Evolutionary conservation across 64 coral and sea anemone species (phyloP), one percentile per base, ranked within the genome.

Genomic region (Actinia equina): DNA sequence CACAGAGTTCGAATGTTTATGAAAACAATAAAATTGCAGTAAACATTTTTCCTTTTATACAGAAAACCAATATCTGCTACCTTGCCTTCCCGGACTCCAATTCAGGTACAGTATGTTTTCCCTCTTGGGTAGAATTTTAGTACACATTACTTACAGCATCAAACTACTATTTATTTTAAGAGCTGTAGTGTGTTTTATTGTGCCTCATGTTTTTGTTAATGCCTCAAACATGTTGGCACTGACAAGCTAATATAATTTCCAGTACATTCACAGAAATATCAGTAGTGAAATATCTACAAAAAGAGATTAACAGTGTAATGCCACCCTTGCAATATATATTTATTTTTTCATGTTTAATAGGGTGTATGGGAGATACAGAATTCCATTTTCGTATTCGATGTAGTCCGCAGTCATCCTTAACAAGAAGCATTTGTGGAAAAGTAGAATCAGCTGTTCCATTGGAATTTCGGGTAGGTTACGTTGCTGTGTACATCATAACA

Each of bases 311-410:
- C 4, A 49, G 46, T 49, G 46, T 49, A 2, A 37, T 4, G 46
- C 46, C 46, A 14, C 11, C 55, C 0, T 37, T 11, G 11, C 15
- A 5, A 12, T 14, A 16, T 22, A 2, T 65, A 23, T 65, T 2
- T 3, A 71, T 30, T 71, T 83, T 71, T 42, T 59, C 19, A 26
- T 63, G 46, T 77, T 79, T 44, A 6, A 11, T 19, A 98, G 96
- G 96, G 19, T 98, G 96, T 65, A 98, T 98, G 96, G 96, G 96
- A 80, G 96, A 98, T 64, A 98, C 96, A 77, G 88, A 94, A 79
- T 98, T 98, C 22, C 96, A 98, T 82, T 98, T 98, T 77, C 88
- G 96, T 44, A 98, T 98, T 58, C 90, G 96, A 76, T 98, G 90
- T 61, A 94, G 88, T 43, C 93, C 90, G 16, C 84, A 71, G 27